A percentile compares a stretch with the other conserved stretches of the same genome.
Evolutionary conservation across 2,888 invertebrate species (phyloP).

Genomic region (Eudemis profundana): DNA sequence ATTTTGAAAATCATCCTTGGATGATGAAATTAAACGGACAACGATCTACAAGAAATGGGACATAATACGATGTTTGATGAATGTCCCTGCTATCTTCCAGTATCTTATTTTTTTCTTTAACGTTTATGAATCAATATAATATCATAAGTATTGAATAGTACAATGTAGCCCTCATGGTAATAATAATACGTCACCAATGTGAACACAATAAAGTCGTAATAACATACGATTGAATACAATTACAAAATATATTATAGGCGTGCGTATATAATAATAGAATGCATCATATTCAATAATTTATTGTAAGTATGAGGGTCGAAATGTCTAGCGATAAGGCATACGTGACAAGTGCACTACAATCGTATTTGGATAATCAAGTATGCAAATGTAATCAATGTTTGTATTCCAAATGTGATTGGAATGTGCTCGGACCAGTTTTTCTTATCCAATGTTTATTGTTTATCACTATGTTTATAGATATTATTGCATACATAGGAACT

Average conservation of each 20-base stretch:
- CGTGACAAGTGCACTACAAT: slow-evolving; percentile 21
- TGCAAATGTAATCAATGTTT: neutral
- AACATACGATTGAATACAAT: slow-evolving; percentile 14
- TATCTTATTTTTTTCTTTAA: too few relatives aligned
- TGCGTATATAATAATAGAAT: slow-evolving; percentile 2
- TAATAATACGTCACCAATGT: slow-evolving; percentile 9
- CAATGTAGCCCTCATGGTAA: neutral
- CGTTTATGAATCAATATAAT: too few relatives aligned
- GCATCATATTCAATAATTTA: neutral
- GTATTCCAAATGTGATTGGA: neutral
- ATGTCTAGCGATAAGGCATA: slow-evolving; percentile 28
- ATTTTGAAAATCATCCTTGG: too few relatives aligned
- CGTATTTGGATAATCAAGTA: neutral
- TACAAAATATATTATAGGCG: neutral
- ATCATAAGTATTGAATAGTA: neutral
- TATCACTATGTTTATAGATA: too few relatives aligned
- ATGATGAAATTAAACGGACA: too few relatives aligned
- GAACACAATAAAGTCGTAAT: neutral
- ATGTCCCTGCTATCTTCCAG: too few relatives aligned
- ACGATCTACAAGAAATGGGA: too few relatives aligned
- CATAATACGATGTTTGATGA: too few relatives aligned
- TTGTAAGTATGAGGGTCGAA: slow-evolving; percentile 8
- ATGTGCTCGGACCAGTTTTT: neutral
- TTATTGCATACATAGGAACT: too few relatives aligned
- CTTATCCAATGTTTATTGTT: neutral